Evolutionary conservation across 1,140 invertebrate genomes (phyloP).

Genomic region (Apis cerana): DNA sequence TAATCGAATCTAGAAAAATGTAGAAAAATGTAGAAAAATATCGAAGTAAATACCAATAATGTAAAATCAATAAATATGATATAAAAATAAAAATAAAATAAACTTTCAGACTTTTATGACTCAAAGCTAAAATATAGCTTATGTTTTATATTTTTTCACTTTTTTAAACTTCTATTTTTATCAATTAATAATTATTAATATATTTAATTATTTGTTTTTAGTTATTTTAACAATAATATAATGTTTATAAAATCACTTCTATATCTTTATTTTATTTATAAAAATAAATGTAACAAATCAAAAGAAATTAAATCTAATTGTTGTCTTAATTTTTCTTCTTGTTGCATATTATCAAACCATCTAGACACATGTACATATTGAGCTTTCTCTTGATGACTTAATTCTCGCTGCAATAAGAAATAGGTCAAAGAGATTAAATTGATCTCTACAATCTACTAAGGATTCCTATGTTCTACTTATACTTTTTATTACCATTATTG

Average conservation of each 20-base stretch:
- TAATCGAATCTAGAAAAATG: too few species aligned
- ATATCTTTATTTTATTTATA: slow-evolving; percentile 62
- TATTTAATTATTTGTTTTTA: background rate
- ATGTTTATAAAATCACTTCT: background rate
- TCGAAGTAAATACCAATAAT: too few species aligned
- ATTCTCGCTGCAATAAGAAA: slow-evolving; percentile 73
- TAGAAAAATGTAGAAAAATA: too few species aligned
- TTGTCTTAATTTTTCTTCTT: slow-evolving; percentile 82
- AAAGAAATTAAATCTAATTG: slow-evolving; percentile 83
- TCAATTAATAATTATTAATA: background rate
- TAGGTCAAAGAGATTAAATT: slow-evolving; percentile 54
- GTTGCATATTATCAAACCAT: slow-evolving; percentile 86
- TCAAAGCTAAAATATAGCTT: background rate
- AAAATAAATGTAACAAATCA: slow-evolving; percentile 74
- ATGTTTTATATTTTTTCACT: background rate
- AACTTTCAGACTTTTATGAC: too few species aligned
- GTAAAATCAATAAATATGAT: too few species aligned
- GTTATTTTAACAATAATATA: background rate
- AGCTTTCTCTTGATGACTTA: slow-evolving; percentile 83
- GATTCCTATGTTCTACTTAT: slow-evolving; percentile 44
- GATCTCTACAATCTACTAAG: slow-evolving; percentile 50
- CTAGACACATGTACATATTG: slow-evolving; percentile 84
- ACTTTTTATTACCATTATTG: slow-evolving; percentile 79
- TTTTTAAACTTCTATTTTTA: background rate
- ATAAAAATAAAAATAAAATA: too few species aligned